phyloP scores from a whole-genome alignment of 2,113 vertebrate species.

The Brienomyrus brachyistius region DNA sequence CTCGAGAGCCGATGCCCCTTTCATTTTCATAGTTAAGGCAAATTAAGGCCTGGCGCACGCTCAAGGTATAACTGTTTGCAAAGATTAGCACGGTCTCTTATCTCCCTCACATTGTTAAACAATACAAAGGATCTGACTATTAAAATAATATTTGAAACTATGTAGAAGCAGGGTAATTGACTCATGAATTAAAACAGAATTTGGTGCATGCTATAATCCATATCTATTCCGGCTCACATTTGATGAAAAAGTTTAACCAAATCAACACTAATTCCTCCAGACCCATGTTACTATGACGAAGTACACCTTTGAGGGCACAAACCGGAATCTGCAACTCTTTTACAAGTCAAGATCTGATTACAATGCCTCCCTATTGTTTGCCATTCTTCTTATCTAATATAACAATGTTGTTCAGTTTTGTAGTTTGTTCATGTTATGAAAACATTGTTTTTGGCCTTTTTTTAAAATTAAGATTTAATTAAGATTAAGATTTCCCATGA shows the following conservation, averaged over 20 bases:
- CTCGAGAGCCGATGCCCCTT: background rate
- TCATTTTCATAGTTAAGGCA: slow-evolving; percentile 15
- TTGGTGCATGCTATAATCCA: background rate
- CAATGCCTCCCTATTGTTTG: background rate
- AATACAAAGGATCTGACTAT: background rate
- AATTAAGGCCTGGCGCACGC: background rate
- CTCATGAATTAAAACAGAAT: background rate
- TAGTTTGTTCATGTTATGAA: background rate
- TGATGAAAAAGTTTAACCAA: background rate
- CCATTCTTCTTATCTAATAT: background rate
- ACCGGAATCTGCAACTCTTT: background rate
- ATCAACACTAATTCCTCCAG: background rate
- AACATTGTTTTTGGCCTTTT: background rate
- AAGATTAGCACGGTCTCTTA: background rate
- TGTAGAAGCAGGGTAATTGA: background rate
- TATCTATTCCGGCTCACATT: background rate
- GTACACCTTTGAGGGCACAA: background rate
- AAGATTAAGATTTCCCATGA: background rate
- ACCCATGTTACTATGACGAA: background rate
- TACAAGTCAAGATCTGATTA: background rate
- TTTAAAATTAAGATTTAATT: background rate
- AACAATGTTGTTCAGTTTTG: slow-evolving; percentile 2
- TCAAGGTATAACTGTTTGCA: background rate
- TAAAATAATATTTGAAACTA: background rate
- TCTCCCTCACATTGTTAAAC: background rate